These are phyloP conservation scores for Apistogramma diplotaenia DNA, from an alignment of 2,113 vertebrate species.

Conservation along the genomic window DNA sequence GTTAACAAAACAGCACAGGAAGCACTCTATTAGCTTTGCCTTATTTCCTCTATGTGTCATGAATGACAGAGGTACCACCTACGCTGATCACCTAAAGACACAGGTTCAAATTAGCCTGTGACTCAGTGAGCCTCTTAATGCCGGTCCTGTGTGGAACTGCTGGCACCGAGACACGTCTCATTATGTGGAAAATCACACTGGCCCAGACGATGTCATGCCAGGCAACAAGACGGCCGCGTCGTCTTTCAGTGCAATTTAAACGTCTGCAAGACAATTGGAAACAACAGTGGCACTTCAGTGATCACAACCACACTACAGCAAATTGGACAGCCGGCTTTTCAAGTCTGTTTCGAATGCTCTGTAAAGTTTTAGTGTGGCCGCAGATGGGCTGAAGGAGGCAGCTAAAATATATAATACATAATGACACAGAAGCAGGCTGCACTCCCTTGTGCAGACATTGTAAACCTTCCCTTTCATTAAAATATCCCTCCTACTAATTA, in stretches of 20 bases:
- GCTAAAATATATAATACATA: neutral
- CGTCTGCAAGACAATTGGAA: constrained; percentile 31
- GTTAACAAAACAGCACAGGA: neutral
- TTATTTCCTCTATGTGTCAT: neutral
- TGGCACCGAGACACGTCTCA: constrained; percentile 54
- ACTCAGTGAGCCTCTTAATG: constrained; percentile 19
- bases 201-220: constrained; percentile 27
- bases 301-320: constrained; percentile 2
- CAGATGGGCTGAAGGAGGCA: neutral
- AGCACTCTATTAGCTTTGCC: neutral
- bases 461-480: neutral
- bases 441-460: neutral
- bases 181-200: constrained; percentile 63
- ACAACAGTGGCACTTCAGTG: constrained; percentile 28
- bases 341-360: constrained; percentile 19
- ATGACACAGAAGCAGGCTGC: neutral
- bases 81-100: neutral
- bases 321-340: constrained; percentile 40
- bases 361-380: constrained; percentile 24
- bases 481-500: neutral
- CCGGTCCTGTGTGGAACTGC: constrained; percentile 18
- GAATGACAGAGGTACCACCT: neutral
- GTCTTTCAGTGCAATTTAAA: constrained; percentile 50
- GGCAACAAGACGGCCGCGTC: constrained; percentile 20
- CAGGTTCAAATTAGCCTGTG: constrained; percentile 30